Conservation (phyloP, 64 coral and sea anemone genomes). For the Orbicella faveolata region DNA sequence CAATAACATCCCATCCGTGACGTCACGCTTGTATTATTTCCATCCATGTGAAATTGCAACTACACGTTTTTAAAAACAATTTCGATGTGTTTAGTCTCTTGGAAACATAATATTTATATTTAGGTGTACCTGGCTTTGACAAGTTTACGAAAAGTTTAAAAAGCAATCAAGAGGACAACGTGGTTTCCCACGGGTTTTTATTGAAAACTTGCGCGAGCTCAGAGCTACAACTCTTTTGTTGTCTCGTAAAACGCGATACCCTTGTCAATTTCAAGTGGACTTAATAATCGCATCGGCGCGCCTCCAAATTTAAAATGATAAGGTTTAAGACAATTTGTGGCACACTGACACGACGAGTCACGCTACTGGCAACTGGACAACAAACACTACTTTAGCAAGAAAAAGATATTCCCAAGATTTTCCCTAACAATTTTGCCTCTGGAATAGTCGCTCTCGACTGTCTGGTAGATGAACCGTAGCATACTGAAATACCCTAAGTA, state of each 20-base stretch:
- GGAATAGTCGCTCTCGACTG: no score
- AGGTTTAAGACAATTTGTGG: neutral
- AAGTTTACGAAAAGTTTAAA: neutral
- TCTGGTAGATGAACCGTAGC: no score
- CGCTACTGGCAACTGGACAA: no score
- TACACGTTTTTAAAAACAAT: neutral
- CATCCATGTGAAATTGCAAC: neutral
- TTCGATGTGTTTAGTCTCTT: neutral
- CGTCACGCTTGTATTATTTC: neutral
- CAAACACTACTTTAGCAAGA: no score
- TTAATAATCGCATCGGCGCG: neutral
- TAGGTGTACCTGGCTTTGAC: no score
- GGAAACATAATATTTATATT: no score
- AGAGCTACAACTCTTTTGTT: neutral
- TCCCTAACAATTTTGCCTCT: no score
- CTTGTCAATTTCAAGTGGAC: neutral
- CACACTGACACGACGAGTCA: neutral
- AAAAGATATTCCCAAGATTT: no score
- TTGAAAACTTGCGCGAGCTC: neutral
- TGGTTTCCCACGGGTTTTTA: slow-evolving; percentile 20
- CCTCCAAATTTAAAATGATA: neutral
- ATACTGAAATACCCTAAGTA: no score
- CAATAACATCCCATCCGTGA: neutral
- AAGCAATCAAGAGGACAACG: neutral
- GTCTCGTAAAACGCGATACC: neutral